phyloP scores from a whole-genome alignment of 2,888 invertebrate species.

The Hemistola chrysoprasaria region DNA sequence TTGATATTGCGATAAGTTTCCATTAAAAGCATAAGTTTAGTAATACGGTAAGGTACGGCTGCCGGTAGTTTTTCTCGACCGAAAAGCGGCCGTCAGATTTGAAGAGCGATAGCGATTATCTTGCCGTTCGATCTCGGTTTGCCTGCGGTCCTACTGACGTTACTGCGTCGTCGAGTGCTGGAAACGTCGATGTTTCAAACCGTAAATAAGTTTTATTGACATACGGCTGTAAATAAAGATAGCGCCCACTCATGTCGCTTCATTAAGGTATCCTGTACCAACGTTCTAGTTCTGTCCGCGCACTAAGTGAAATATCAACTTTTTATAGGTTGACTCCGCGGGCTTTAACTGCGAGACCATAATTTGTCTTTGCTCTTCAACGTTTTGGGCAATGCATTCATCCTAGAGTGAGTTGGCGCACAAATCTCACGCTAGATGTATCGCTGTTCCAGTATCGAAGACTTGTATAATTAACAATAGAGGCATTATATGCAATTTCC shows the following conservation, averaged over 20 bases:
- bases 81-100: constrained; percentile 64
- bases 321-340: constrained; percentile 44
- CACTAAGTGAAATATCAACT: constrained; percentile 41
- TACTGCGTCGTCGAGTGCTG: constrained; percentile 46
- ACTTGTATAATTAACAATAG: constrained; percentile 80
- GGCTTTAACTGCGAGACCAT: constrained; percentile 38
- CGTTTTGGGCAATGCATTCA: constrained; percentile 56
- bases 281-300: constrained; percentile 34
- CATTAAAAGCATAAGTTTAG: constrained; percentile 68
- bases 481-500: constrained; percentile 77
- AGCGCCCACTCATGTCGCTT: constrained; percentile 40
- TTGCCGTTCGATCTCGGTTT: constrained; percentile 58
- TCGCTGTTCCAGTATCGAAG: constrained; percentile 70
- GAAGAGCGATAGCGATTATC: constrained; percentile 62
- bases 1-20: constrained; percentile 70
- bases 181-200: constrained; percentile 59
- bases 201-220: constrained; percentile 49
- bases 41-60: constrained; percentile 55
- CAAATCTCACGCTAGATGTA: constrained; percentile 69
- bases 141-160: constrained; percentile 55
- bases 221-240: constrained; percentile 48
- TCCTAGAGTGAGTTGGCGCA: constrained; percentile 43
- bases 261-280: constrained; percentile 48
- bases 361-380: constrained; percentile 62
- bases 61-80: constrained; percentile 58